Percentiles rank a stretch among this genome's conserved stretches.
Conservation (phyloP, 2,888 invertebrate species). For the Caradrina kadenii region DNA sequence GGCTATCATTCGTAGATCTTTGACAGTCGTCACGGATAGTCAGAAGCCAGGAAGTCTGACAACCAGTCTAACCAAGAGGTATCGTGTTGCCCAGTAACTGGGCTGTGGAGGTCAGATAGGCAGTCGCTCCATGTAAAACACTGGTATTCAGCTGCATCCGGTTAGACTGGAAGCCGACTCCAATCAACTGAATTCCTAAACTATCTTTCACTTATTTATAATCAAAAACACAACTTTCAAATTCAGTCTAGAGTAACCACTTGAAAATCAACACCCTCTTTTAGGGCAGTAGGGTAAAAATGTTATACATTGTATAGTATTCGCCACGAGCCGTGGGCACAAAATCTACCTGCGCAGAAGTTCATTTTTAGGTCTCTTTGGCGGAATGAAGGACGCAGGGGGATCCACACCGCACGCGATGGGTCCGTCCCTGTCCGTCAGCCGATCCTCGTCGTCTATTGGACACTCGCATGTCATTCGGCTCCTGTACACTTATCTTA, state of each 20-base stretch:
- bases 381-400: no score
- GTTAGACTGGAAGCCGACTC: background rate
- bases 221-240: slow-evolving; percentile 15
- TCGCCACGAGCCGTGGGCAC: no score
- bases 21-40: background rate
- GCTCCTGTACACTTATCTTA: no score
- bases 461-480: no score
- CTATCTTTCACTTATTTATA: background rate
- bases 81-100: background rate
- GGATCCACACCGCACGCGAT: no score
- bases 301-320: no score
- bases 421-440: no score
- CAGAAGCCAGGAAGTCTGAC: background rate
- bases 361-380: no score
- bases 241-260: slow-evolving; percentile 21
- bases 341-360: no score
- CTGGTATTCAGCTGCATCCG: background rate
- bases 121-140: background rate
- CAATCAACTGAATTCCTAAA: slow-evolving; percentile 11
- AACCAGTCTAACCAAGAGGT: background rate
- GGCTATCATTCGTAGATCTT: background rate
- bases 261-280: background rate
- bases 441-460: no score
- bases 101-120: background rate
- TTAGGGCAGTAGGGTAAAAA: no score